A percentile compares a stretch with the other conserved stretches of the same genome.
Conservation (phyloP, 2,888 invertebrate species). For the Nomada goodeniana region DNA sequence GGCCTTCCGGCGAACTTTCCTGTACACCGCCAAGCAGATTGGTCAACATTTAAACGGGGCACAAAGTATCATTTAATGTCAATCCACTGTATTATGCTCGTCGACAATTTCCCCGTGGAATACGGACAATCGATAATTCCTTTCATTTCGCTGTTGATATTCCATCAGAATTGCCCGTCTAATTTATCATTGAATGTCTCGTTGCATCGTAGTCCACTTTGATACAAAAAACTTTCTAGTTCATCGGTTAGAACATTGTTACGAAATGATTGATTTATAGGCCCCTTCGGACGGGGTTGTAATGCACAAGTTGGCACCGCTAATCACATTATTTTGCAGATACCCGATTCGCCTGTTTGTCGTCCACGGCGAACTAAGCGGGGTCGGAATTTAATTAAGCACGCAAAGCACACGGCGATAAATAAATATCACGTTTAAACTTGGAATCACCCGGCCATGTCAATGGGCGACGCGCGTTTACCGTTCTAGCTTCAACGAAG, state of each 20-base stretch:
- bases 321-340: constrained; percentile 30
- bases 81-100: too few species aligned
- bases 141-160: too few species aligned
- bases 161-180: too few species aligned
- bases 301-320: neutral
- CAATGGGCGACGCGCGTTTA: neutral
- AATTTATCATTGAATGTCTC: too few species aligned
- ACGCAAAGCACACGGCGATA: neutral
- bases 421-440: neutral
- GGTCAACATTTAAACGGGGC: too few species aligned
- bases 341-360: constrained; percentile 6
- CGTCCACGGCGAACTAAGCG: constrained; percentile 1
- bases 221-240: neutral
- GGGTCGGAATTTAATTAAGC: constrained; percentile 20
- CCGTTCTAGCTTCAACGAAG: neutral
- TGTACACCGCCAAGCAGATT: neutral
- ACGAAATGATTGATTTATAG: neutral
- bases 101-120: too few species aligned
- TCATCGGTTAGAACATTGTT: neutral
- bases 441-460: neutral
- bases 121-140: too few species aligned
- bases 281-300: neutral
- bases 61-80: too few species aligned
- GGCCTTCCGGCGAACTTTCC: constrained; percentile 62
- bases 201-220: too few species aligned